Evolutionary conservation across 2,888 invertebrate species (phyloP).

Genomic region (Phyllotreta striolata): DNA sequence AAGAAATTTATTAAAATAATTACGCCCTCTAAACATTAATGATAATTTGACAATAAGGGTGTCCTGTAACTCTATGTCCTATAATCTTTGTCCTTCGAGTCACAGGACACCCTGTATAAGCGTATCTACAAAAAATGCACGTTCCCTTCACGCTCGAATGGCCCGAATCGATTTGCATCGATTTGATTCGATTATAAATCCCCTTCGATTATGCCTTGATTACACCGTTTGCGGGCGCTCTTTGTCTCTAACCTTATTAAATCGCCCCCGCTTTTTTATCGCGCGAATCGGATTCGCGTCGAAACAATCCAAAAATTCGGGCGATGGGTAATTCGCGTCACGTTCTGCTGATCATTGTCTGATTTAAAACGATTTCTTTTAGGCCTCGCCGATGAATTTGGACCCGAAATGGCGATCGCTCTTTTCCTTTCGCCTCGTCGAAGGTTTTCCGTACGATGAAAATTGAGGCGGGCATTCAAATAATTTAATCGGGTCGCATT

Average conservation of each 20-base stretch:
- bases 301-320: slow-evolving; percentile 23
- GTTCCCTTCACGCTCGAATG: background rate
- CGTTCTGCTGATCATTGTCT: slow-evolving; percentile 25
- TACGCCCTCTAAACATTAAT: background rate
- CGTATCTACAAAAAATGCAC: background rate
- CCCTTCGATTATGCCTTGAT: slow-evolving; percentile 13
- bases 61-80: no score
- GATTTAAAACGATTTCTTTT: slow-evolving; percentile 24
- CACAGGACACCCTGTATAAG: no score
- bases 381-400: slow-evolving; percentile 8
- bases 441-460: no score
- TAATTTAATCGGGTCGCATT: no score
- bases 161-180: background rate
- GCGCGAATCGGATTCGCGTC: slow-evolving; percentile 18
- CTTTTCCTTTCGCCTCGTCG: no score
- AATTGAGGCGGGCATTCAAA: no score
- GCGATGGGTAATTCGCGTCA: slow-evolving; percentile 19
- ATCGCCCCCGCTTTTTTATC: slow-evolving; percentile 19
- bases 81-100: no score
- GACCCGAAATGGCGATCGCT: no score
- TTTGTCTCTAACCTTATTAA: slow-evolving; percentile 22
- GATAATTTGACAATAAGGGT: no score
- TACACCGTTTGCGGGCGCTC: slow-evolving; percentile 12
- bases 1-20: slow-evolving; percentile 33
- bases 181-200: slow-evolving; percentile 1